Percentiles rank a stretch among this genome's conserved stretches.
phyloP scores from a whole-genome alignment of 2,888 invertebrate genomes.

The Drosophila leonis region DNA sequence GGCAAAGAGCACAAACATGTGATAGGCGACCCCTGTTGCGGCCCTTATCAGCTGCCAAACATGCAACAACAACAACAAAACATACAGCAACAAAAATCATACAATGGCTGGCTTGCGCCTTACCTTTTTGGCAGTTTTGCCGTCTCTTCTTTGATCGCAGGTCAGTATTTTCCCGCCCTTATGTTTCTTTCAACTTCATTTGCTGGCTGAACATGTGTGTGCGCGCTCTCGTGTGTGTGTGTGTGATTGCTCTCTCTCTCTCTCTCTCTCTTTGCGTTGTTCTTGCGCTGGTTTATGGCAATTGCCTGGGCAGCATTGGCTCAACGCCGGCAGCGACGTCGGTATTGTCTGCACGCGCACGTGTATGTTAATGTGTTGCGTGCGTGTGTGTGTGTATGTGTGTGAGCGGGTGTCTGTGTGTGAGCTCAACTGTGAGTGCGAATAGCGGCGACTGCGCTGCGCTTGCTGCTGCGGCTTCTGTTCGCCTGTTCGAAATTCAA shows the following conservation, averaged over 20 bases:
- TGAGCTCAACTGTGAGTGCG: conserved; percentile 38
- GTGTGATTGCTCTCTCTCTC: conserved; percentile 8
- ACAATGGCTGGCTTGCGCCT: conserved; percentile 19
- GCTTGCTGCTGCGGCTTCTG: conserved; percentile 56
- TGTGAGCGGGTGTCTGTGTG: background rate
- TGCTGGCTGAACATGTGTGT: conserved; percentile 17
- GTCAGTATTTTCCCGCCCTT: conserved; percentile 73
- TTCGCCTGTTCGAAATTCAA: conserved; percentile 83
- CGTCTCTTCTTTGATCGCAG: conserved; percentile 64
- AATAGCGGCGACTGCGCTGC: conserved; percentile 30
- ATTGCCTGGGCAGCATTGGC: conserved; percentile 35
- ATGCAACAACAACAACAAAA: background rate
- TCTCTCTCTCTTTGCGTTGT: conserved; percentile 16
- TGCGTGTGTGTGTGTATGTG: conserved; percentile 9
- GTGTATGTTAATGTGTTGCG: conserved; percentile 32
- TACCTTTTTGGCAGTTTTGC: conserved; percentile 6
- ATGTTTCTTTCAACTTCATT: conserved; percentile 23
- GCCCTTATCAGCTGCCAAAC: conserved; percentile 31
- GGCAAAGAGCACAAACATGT: conserved; percentile 8
- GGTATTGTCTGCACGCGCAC: conserved; percentile 49
- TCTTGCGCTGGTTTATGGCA: conserved; percentile 36
- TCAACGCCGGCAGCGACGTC: conserved; percentile 12
- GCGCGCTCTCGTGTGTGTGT: conserved; percentile 17
- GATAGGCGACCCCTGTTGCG: conserved; percentile 30
- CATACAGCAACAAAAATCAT: conserved; percentile 1